Percentiles rank a stretch among this genome's conserved stretches.
phyloP scores from a whole-genome alignment of 2,113 vertebrate species.

The Entelurus aequoreus region DNA sequence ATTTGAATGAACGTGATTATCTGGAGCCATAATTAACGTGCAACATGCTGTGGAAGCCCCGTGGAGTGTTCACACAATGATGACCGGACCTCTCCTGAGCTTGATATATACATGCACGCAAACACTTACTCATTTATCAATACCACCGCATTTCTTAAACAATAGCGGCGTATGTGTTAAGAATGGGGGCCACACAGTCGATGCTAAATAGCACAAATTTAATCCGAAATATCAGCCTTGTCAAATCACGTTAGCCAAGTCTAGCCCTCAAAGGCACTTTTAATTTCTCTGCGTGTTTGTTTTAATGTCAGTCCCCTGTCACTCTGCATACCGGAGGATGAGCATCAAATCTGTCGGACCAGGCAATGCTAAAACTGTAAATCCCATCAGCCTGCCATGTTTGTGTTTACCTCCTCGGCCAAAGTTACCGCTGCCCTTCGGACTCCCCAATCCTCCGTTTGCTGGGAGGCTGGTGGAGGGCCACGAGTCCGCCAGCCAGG shows the following conservation, averaged over 20 bases:
- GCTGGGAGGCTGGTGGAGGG: conserved; percentile 90
- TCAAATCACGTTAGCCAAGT: conserved; percentile 56
- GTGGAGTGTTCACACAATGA: conserved; percentile 44
- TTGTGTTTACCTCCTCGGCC: conserved; percentile 81
- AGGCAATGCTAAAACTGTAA: conserved; percentile 44
- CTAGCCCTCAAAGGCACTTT: conserved; percentile 53
- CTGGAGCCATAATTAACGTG: conserved; percentile 66
- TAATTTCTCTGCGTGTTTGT: conserved; percentile 49
- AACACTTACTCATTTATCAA: conserved; percentile 12
- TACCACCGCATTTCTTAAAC: conserved; percentile 2
- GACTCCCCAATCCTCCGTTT: conserved; percentile 81
- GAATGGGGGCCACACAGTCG: conserved; percentile 19
- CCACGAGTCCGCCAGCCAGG: conserved; percentile 95
- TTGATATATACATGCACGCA: conserved; percentile 15
- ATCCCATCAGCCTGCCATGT: conserved; percentile 22
- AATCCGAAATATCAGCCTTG: conserved; percentile 55
- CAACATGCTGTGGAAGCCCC: conserved; percentile 49
- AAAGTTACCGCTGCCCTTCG: conserved; percentile 84
- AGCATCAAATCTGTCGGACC: conserved; percentile 56
- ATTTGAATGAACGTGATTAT: conserved; percentile 75
- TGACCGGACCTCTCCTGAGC: conserved; percentile 19
- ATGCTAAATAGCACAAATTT: conserved; percentile 26
- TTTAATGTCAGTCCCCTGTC: conserved; percentile 49
- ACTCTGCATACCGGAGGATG: conserved; percentile 46
- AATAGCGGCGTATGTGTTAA: conserved; percentile 11